Base-by-base conservation (phyloP, 2,113 vertebrate species). In the Phaethornis superciliosus region DNA sequence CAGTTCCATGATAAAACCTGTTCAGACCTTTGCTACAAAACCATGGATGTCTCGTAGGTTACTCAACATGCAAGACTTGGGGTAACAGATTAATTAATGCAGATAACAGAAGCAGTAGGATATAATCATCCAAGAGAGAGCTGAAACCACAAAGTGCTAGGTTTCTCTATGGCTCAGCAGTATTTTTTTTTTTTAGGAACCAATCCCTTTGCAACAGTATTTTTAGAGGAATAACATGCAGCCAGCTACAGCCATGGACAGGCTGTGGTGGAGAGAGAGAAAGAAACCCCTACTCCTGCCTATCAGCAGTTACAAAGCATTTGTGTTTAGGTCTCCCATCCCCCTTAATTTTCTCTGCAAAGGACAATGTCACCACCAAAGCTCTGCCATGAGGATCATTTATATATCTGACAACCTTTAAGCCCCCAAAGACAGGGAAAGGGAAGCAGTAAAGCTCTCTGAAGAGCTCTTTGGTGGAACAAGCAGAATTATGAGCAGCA, bases 401-500 rank as follows among this genome's bases (percentile, higher is more conserved):
- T 96, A 70, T 95, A 91, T 65, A 69, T 95, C 90, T 96, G 96
- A 93, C 74, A 96, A 96, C 68, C 76, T 96, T 97, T 91, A 84
- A 96, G 95, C 88, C 94, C 93, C 76, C 60, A 83, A 95, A 96
- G 94, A 92, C 96, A 94, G 92, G 74, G 51, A 77, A 37, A 95
- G 92, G 60, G 81, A 85, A 88, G 68, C 28, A 14, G 40, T 54
- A 91, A 94, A 95, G 81, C 69, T 96, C 91, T 97, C 95, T 95
- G 80, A 97, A 97, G 93, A 89, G 88, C 75, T 92, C 81, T 94
- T 96, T 95, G 72, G 89, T 84, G 84, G 62, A 80, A 89, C 63
- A 90, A 96, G 83, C 63, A 96, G 83, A 97, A 96, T 97, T 96
- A 96, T 93, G 93, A 97, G 75, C 90, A 96, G 88, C 89, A 84